These are phyloP conservation scores for Tinea pellionella DNA, from an alignment of 2,888 invertebrate species.

Conservation along the genomic window DNA sequence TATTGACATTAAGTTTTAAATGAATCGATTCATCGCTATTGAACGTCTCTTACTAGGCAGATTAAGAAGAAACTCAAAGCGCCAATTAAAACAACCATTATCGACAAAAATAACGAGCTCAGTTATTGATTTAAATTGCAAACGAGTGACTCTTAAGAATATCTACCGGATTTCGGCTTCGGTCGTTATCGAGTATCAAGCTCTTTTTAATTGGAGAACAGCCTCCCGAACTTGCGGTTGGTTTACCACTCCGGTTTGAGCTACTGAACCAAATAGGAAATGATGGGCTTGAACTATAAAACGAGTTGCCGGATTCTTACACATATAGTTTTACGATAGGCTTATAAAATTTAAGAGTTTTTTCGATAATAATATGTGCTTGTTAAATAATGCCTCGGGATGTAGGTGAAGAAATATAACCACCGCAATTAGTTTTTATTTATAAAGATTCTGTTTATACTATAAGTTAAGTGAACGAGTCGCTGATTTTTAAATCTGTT, in stretches of 20 bases:
- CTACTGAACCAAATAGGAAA: conserved; percentile 1
- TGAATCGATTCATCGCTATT: not conserved
- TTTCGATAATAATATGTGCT: not conserved
- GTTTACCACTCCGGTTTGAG: conserved; percentile 19
- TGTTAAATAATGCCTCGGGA: not conserved
- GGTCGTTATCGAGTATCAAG: not conserved
- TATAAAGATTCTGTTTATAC: too few species aligned
- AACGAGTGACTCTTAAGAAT: conserved; percentile 29
- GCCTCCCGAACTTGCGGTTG: not conserved
- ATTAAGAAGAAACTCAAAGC: conserved; percentile 23
- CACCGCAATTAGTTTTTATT: not conserved
- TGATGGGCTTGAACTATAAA: not conserved
- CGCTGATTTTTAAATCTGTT: too few species aligned
- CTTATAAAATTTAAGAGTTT: not conserved
- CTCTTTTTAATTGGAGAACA: conserved; percentile 2
- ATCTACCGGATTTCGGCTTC: conserved; percentile 28
- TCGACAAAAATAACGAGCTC: conserved; percentile 36
- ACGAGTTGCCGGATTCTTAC: not conserved
- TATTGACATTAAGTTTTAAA: not conserved
- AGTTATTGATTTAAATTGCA: conserved; percentile 49
- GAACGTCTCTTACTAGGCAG: not conserved
- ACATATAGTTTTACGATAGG: not conserved
- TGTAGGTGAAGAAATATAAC: not conserved
- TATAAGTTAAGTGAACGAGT: too few species aligned
- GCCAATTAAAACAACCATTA: conserved; percentile 37